phyloP scores from a whole-genome alignment of 2,113 vertebrate species.

The Osmerus mordax region DNA sequence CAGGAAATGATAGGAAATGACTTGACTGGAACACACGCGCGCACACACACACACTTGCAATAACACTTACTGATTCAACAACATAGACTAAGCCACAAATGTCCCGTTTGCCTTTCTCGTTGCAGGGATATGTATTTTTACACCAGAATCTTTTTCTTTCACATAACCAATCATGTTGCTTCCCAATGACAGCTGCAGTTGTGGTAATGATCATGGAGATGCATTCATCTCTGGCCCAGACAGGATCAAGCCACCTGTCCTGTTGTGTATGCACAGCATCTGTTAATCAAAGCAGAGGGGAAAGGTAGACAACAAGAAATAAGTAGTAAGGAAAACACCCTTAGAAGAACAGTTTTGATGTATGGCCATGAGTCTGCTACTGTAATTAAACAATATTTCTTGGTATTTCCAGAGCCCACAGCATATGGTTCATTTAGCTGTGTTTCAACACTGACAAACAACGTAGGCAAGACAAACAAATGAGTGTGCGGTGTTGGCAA shows the following conservation, averaged over 20 bases:
- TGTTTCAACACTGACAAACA: constrained; percentile 62
- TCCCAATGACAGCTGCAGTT: not conserved
- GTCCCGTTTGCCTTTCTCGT: too few species aligned
- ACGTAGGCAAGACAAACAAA: constrained; percentile 49
- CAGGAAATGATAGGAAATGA: constrained; percentile 4
- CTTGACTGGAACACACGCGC: constrained; percentile 15
- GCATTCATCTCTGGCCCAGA: constrained; percentile 10
- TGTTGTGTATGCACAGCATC: constrained; percentile 26
- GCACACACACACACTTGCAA: constrained; percentile 12
- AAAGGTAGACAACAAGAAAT: constrained; percentile 12
- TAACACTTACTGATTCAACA: constrained; percentile 1
- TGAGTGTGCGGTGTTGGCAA: constrained; percentile 35
- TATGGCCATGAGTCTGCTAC: constrained; percentile 46
- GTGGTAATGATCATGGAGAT: not conserved
- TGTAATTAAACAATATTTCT: constrained; percentile 64
- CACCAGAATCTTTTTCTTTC: too few species aligned
- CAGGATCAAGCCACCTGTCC: constrained; percentile 32
- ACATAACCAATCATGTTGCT: not conserved
- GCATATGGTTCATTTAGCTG: constrained; percentile 56
- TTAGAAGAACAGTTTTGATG: constrained; percentile 46
- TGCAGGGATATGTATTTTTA: too few species aligned
- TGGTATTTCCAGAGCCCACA: constrained; percentile 31
- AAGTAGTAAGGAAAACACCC: constrained; percentile 8
- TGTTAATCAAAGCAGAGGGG: constrained; percentile 14
- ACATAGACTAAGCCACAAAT: constrained; percentile 10